Conservation (phyloP, 2,113 vertebrate genomes). For the Nasalis larvatus region DNA sequence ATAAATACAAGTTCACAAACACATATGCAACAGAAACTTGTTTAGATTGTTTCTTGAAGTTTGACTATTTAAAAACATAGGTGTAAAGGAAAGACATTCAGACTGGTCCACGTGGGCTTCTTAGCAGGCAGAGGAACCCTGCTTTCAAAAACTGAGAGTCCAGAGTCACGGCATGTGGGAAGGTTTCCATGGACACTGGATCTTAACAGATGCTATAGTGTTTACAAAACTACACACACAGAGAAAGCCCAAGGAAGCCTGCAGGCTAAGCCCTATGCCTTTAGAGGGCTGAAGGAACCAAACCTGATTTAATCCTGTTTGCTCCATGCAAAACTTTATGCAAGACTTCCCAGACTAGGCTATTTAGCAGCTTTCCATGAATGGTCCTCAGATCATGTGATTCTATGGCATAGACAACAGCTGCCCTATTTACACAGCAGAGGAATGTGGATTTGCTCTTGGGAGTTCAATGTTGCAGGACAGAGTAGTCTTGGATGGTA, state of each 20-base stretch:
- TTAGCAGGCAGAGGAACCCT: slow-evolving; percentile 34
- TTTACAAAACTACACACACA: slow-evolving; percentile 31
- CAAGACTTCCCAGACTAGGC: slow-evolving; percentile 35
- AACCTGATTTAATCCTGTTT: background rate
- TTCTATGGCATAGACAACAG: background rate
- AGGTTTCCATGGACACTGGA: slow-evolving; percentile 35
- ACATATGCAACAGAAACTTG: slow-evolving; percentile 72
- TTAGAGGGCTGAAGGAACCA: background rate
- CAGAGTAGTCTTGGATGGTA: background rate
- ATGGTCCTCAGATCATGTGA: background rate
- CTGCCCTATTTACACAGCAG: slow-evolving; percentile 37
- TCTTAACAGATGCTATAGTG: slow-evolving; percentile 29
- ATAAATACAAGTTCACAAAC: slow-evolving; percentile 82
- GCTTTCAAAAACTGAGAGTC: slow-evolving; percentile 39
- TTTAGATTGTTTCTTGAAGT: slow-evolving; percentile 73
- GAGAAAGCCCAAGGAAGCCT: slow-evolving; percentile 39
- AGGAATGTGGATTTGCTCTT: slow-evolving; percentile 32
- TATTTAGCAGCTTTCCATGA: slow-evolving; percentile 68
- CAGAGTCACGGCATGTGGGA: slow-evolving; percentile 5
- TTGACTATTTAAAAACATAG: slow-evolving; percentile 60
- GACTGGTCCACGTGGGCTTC: slow-evolving; percentile 48
- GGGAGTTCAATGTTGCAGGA: background rate
- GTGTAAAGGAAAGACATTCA: slow-evolving; percentile 51
- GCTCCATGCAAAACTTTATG: slow-evolving; percentile 40
- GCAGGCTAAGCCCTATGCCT: background rate